A percentile compares a stretch with the other conserved stretches of the same genome.
Evolutionary conservation across 2,113 vertebrate genomes (phyloP).

Genomic region (Polypterus senegalus): DNA sequence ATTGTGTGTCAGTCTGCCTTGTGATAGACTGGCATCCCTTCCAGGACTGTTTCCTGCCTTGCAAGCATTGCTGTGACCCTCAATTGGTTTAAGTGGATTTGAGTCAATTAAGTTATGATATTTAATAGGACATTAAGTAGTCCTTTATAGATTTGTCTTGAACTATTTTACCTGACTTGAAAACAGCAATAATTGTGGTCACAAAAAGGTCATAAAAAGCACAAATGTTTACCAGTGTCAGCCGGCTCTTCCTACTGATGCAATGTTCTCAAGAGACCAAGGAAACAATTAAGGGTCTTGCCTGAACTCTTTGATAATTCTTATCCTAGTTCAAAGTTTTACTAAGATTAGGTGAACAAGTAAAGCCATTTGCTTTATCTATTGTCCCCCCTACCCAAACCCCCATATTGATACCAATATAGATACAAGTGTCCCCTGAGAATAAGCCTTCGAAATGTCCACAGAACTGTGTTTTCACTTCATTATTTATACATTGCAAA

Average conservation of each 20-base stretch:
- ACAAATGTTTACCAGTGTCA: neutral
- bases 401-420: conserved; percentile 38
- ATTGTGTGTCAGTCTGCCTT: no score
- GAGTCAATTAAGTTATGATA: no score
- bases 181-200: no score
- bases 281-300: conserved; percentile 13
- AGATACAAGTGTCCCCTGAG: conserved; percentile 26
- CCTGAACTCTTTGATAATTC: neutral
- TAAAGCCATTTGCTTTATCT: neutral
- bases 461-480: neutral
- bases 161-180: no score
- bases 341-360: neutral
- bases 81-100: no score
- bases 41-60: no score
- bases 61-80: no score
- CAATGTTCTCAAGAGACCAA: neutral
- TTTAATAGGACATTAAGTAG: no score
- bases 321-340: conserved; percentile 11
- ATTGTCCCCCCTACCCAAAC: conserved; percentile 20
- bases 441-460: neutral
- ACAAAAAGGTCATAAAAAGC: no score
- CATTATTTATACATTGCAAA: neutral
- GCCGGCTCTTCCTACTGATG: neutral
- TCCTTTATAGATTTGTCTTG: no score
- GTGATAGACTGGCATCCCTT: no score